Percentiles rank a stretch among this genome's conserved stretches.
Conservation (phyloP, 2,113 vertebrate species). For the Ailurus styani region DNA sequence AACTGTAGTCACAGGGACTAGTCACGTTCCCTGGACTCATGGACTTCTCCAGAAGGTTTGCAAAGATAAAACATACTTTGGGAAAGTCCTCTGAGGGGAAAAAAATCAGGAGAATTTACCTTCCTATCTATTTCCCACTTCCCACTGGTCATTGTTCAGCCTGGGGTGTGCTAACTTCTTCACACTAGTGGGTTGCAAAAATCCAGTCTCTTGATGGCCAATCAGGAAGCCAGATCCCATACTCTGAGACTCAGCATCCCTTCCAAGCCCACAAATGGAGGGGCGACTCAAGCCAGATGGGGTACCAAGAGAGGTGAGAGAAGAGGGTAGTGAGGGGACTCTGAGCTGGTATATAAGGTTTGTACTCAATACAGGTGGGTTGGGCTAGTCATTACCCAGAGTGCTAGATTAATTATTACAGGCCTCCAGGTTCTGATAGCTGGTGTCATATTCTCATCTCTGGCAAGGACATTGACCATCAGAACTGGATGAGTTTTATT, state of each 20-base stretch:
- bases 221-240: neutral
- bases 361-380: neutral
- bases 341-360: neutral
- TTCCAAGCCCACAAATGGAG: neutral
- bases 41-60: neutral
- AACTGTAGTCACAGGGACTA: neutral
- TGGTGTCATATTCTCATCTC: neutral
- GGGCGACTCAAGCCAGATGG: neutral
- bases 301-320: neutral
- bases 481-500: neutral
- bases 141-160: neutral
- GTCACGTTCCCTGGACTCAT: neutral
- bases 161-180: neutral
- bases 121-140: neutral
- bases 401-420: neutral
- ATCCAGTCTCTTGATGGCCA: neutral
- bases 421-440: neutral
- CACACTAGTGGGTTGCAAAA: neutral
- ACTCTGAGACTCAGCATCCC: neutral
- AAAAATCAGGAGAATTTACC: neutral
- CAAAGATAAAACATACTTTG: neutral
- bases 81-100: neutral
- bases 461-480: neutral
- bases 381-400: neutral
- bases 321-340: neutral